These are phyloP conservation scores for Rhinoderma darwinii DNA, from an alignment of 2,113 vertebrate genomes.

Conservation along the genomic window DNA sequence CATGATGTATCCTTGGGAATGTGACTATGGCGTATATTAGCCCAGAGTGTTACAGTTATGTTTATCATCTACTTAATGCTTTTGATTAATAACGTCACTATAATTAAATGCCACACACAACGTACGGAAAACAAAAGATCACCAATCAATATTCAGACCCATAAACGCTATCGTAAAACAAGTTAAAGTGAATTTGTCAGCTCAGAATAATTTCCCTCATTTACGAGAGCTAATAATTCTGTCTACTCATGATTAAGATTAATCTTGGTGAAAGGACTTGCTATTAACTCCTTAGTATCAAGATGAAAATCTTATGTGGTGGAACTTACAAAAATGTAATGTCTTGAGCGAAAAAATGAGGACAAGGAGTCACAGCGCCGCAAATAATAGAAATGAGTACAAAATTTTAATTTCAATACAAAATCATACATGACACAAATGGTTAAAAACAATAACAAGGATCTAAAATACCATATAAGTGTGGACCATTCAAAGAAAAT, in stretches of 20 bases:
- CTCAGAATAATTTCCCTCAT: slow-evolving; percentile 37
- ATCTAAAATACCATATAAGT: too few species aligned
- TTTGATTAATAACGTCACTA: slow-evolving; percentile 41
- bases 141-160: slow-evolving; percentile 23
- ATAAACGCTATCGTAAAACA: slow-evolving; percentile 28
- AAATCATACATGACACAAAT: too few species aligned
- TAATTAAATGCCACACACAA: slow-evolving; percentile 41
- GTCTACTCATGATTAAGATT: slow-evolving; percentile 36
- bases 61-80: slow-evolving; percentile 24
- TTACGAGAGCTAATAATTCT: slow-evolving; percentile 48
- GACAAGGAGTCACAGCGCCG: too few species aligned
- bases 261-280: slow-evolving; percentile 11
- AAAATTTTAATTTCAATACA: too few species aligned
- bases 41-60: neutral
- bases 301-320: neutral
- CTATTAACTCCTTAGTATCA: slow-evolving; percentile 17
- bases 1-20: neutral
- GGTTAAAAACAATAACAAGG: too few species aligned
- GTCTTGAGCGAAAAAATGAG: too few species aligned
- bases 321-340: too few species aligned
- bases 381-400: too few species aligned
- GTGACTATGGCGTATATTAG: neutral
- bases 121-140: slow-evolving; percentile 33
- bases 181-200: slow-evolving; percentile 40
- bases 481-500: too few species aligned